These are phyloP conservation scores for Byasa hedistus DNA, from an alignment of 2,888 invertebrate genomes.

Conservation along the genomic window DNA sequence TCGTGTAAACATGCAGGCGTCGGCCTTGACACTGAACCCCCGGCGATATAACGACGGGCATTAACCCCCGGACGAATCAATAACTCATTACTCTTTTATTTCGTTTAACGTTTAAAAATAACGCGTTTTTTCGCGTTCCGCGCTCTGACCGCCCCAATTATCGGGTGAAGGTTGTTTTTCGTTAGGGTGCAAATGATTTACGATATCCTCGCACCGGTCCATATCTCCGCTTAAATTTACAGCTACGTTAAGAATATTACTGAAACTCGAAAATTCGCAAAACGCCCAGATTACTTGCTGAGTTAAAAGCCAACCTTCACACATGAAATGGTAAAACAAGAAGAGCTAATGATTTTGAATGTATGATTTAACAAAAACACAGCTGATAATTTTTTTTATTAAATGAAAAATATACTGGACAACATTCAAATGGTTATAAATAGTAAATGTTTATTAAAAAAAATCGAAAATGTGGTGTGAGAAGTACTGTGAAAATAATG, in stretches of 20 bases:
- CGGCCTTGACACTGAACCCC: conserved; percentile 47
- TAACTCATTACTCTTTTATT: conserved; percentile 63
- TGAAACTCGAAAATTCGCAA: no score
- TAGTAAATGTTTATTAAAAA: not conserved
- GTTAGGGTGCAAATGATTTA: conserved; percentile 7
- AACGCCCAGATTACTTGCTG: no score
- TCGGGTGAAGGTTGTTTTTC: conserved; percentile 53
- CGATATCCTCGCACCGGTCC: conserved; percentile 7
- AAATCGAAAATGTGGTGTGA: not conserved
- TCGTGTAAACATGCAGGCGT: conserved; percentile 30
- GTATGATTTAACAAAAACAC: no score
- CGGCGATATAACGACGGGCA: conserved; percentile 47
- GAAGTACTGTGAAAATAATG: not conserved
- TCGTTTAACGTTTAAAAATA: conserved; percentile 55
- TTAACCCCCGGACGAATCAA: conserved; percentile 52
- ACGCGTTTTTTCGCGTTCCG: conserved; percentile 51
- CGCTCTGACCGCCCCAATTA: conserved; percentile 51
- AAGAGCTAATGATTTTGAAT: no score
- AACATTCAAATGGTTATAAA: no score
- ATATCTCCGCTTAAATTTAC: not conserved
- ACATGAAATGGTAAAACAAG: no score
- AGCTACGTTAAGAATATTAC: not conserved
- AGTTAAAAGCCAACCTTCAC: no score
- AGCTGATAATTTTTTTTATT: no score
- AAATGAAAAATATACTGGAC: no score